Conservation (phyloP, 1,140 invertebrate species). For the Hyles vespertilio region DNA sequence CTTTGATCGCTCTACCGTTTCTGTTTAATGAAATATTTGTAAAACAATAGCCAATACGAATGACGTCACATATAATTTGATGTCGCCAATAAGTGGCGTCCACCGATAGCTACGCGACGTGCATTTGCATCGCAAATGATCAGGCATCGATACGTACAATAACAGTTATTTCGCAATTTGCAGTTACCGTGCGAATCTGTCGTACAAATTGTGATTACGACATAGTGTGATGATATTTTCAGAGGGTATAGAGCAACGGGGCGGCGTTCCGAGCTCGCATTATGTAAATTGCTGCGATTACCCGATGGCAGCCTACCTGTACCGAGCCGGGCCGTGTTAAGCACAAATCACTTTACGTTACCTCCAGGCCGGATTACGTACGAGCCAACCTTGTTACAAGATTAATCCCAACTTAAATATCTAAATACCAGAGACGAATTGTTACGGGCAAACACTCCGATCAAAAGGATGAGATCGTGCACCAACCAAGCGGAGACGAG, state of each 20-base stretch:
- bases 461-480: constrained; percentile 5
- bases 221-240: background rate
- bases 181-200: too few relatives aligned
- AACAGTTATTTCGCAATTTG: too few relatives aligned
- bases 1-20: too few relatives aligned
- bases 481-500: too few relatives aligned
- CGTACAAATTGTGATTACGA: too few relatives aligned
- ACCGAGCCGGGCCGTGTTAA: constrained; percentile 17
- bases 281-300: constrained; percentile 31
- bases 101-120: too few relatives aligned
- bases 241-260: background rate
- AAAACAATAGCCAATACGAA: too few relatives aligned
- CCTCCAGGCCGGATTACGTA: constrained; percentile 16
- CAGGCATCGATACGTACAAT: too few relatives aligned
- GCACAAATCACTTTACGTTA: constrained; percentile 27
- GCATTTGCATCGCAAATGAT: too few relatives aligned
- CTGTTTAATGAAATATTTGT: too few relatives aligned
- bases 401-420: constrained; percentile 19
- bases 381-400: constrained; percentile 16
- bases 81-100: too few relatives aligned
- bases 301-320: constrained; percentile 14
- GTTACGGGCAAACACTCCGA: constrained; percentile 11
- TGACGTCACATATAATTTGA: too few relatives aligned
- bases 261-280: constrained; percentile 10
- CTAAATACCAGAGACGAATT: constrained; percentile 1